phyloP scores from a whole-genome alignment of 2,797 vertebrate species.

The Pseudocheirus occidentalis region DNA sequence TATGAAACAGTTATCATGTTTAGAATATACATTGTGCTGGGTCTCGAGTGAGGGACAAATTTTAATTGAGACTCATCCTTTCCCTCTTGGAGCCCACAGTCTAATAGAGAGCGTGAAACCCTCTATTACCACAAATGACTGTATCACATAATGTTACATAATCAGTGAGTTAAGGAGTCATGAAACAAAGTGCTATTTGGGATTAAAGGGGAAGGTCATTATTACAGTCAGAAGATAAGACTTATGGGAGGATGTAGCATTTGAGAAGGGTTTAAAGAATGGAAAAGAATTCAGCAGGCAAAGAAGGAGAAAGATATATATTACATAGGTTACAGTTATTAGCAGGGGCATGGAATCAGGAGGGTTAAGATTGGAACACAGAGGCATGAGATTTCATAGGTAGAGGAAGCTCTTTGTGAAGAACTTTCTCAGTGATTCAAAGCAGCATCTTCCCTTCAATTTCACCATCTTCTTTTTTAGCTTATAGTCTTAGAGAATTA shows the following conservation, averaged over 20 bases:
- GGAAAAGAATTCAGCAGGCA: not conserved
- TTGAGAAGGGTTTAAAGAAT: not conserved
- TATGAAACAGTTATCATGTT: not conserved
- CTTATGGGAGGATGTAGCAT: not conserved
- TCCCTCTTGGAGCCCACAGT: not conserved
- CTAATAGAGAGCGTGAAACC: not conserved
- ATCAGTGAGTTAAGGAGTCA: not conserved
- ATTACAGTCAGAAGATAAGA: not conserved
- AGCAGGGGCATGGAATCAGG: not conserved
- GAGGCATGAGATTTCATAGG: not conserved
- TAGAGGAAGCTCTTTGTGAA: not conserved
- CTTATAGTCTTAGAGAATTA: not conserved
- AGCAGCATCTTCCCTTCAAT: not conserved
- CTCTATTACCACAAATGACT: not conserved
- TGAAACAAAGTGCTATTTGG: not conserved
- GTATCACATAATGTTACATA: not conserved
- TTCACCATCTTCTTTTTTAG: not conserved
- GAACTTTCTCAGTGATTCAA: not conserved
- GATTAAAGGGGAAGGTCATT: not conserved
- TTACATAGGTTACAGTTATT: not conserved
- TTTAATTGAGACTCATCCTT: not conserved
- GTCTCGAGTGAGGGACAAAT: not conserved
- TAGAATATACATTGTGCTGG: not conserved
- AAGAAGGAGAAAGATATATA: not conserved
- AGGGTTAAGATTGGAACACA: not conserved